A percentile compares a stretch with the other conserved stretches of the same genome.
These are phyloP conservation scores for Agriotes lineatus DNA, from an alignment of 2,888 invertebrate genomes.

Conservation along the genomic window DNA sequence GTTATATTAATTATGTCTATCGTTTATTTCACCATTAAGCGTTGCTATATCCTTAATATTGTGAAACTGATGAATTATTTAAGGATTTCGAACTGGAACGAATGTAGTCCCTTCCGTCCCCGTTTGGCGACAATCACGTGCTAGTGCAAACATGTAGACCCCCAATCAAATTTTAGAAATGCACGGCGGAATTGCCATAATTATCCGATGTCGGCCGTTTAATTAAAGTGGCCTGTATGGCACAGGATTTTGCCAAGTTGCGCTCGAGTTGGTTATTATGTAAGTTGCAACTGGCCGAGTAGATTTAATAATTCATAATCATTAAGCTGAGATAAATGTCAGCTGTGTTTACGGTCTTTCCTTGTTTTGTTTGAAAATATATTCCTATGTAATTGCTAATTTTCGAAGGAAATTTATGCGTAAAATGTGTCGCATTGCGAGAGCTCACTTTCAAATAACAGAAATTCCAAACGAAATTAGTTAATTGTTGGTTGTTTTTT, in stretches of 20 bases:
- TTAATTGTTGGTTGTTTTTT: too few species aligned
- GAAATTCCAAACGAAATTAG: too few species aligned
- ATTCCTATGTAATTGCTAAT: neutral
- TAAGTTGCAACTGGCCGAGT: neutral
- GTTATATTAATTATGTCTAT: slow-evolving; percentile 8
- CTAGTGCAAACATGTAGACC: neutral
- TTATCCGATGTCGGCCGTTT: neutral
- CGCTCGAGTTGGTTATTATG: slow-evolving; percentile 1
- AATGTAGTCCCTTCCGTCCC: neutral
- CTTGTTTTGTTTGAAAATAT: slow-evolving; percentile 10
- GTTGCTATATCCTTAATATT: slow-evolving; percentile 11
- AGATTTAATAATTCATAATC: slow-evolving; percentile 6
- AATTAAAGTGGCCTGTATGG: neutral
- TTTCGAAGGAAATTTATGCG: neutral
- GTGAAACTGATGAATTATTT: neutral
- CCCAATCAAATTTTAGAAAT: slow-evolving; percentile 5
- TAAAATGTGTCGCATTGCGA: neutral
- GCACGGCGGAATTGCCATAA: neutral
- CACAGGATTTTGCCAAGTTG: neutral
- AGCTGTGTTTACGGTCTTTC: neutral
- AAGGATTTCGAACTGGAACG: neutral
- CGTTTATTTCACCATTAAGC: neutral
- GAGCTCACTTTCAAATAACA: neutral
- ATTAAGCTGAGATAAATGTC: neutral
- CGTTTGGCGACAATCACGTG: neutral